Conservation (phyloP, 2,113 vertebrate species). For the Carettochelys insculpta region DNA sequence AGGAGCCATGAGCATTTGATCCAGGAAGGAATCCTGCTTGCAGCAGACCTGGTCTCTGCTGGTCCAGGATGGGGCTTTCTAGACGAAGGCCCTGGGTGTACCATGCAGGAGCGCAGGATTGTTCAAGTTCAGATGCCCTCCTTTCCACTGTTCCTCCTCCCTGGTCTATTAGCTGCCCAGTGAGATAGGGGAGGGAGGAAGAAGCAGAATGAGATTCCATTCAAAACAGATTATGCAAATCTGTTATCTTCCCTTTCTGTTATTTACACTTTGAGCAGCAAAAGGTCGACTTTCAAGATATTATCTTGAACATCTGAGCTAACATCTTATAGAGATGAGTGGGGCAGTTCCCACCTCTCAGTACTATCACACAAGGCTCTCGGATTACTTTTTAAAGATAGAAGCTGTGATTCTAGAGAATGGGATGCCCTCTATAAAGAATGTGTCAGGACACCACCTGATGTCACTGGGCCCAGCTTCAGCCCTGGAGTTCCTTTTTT, state of each 20-base stretch:
- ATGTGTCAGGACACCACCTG: no score
- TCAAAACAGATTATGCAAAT: background rate
- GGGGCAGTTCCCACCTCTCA: no score
- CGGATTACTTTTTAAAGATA: no score
- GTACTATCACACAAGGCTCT: no score
- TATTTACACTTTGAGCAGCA: background rate
- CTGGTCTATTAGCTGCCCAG: no score
- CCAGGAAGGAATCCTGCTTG: background rate
- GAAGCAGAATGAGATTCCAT: rapidly evolving
- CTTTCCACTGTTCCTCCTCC: no score
- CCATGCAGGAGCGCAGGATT: background rate
- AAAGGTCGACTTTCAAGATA: background rate
- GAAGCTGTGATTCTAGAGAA: no score
- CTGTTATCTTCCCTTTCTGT: background rate
- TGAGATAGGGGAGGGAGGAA: background rate
- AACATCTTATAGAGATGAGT: no score
- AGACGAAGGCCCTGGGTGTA: background rate
- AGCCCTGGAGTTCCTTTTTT: no score
- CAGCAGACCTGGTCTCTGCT: background rate
- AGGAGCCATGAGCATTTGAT: background rate
- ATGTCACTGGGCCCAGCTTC: no score
- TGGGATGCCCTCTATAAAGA: no score
- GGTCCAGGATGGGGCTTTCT: background rate
- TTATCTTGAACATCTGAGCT: no score
- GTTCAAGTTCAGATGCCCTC: background rate